Percentiles rank a stretch among this genome's conserved stretches.
Evolutionary conservation across 2,888 invertebrate genomes (phyloP).

Genomic region (Diploptera punctata): DNA sequence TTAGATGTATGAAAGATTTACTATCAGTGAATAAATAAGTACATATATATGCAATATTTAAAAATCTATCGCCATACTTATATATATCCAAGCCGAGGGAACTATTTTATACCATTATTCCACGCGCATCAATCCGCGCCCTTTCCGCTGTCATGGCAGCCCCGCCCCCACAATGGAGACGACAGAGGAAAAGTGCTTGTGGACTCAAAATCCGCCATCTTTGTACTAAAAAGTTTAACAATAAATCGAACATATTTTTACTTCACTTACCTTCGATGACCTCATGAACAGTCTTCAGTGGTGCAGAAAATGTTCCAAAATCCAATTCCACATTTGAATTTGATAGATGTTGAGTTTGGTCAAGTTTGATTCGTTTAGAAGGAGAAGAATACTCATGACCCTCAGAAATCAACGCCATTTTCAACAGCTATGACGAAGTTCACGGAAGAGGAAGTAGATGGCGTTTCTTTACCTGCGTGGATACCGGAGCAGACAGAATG

Average conservation of each 20-base stretch:
- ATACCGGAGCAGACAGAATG: background rate
- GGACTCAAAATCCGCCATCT: constrained; percentile 41
- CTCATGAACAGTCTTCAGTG: constrained; percentile 42
- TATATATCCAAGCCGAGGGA: too few species aligned
- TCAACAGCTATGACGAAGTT: constrained; percentile 41
- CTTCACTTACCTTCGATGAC: constrained; percentile 41
- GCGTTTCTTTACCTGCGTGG: constrained; percentile 3
- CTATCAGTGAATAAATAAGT: too few species aligned
- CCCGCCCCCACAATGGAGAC: constrained; percentile 42
- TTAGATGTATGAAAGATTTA: background rate
- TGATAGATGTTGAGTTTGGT: constrained; percentile 42
- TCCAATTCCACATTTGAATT: constrained; percentile 43
- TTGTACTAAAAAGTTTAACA: constrained; percentile 40
- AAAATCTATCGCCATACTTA: too few species aligned
- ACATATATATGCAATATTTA: too few species aligned
- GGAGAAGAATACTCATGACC: constrained; percentile 45
- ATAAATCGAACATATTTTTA: constrained; percentile 38
- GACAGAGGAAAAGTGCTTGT: constrained; percentile 29
- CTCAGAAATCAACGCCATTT: constrained; percentile 45
- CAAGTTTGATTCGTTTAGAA: constrained; percentile 45
- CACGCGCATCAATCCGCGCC: constrained; percentile 6
- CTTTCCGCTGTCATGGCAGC: constrained; percentile 37
- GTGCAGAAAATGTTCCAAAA: constrained; percentile 42
- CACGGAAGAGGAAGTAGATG: constrained; percentile 38
- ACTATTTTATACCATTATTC: too few species aligned